Conservation (phyloP, 1,140 invertebrate genomes). For the Pseudomyrmex gracilis region DNA sequence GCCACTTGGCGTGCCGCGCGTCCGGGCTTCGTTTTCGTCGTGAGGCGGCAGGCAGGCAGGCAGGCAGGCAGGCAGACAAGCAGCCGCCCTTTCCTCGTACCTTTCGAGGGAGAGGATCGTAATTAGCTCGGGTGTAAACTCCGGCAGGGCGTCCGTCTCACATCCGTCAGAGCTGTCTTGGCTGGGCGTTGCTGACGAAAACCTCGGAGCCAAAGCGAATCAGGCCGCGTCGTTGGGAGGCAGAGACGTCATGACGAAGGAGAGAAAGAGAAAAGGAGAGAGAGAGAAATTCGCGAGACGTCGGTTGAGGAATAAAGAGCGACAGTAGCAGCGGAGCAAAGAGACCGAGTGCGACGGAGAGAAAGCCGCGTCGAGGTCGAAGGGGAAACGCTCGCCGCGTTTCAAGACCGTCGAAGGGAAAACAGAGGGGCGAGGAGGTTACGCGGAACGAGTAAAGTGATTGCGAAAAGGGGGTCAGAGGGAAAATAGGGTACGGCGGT, state of each 20-base stretch:
- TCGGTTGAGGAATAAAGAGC: conserved; percentile 40
- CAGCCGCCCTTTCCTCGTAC: conserved; percentile 62
- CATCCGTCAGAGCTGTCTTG: conserved; percentile 66
- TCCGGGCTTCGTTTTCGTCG: conserved; percentile 42
- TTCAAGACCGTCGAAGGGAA: conserved; percentile 1
- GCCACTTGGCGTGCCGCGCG: conserved; percentile 51
- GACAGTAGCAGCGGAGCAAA: conserved; percentile 1
- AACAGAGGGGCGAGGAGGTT: conserved; percentile 31
- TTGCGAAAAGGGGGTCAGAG: conserved; percentile 75
- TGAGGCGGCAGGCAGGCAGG: conserved; percentile 36
- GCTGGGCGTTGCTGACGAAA: conserved; percentile 59
- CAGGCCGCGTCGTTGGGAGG: conserved; percentile 24
- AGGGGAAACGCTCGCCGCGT: background rate
- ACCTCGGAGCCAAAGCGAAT: conserved; percentile 51
- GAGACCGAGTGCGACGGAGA: conserved; percentile 20
- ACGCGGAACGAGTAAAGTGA: conserved; percentile 74
- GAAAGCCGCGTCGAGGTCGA: conserved; percentile 19
- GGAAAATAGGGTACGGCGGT: conserved; percentile 75
- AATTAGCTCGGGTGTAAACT: conserved; percentile 68
- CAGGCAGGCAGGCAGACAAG: conserved; percentile 20
- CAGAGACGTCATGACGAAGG: conserved; percentile 28
- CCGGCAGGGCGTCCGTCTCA: conserved; percentile 61
- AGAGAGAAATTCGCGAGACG: conserved; percentile 31
- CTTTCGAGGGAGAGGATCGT: conserved; percentile 49
- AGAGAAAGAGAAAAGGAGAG: conserved; percentile 3